A percentile compares a stretch with the other conserved stretches of the same genome.
phyloP scores from a whole-genome alignment of 2,888 invertebrate genomes.

The Anorthoa munda region DNA sequence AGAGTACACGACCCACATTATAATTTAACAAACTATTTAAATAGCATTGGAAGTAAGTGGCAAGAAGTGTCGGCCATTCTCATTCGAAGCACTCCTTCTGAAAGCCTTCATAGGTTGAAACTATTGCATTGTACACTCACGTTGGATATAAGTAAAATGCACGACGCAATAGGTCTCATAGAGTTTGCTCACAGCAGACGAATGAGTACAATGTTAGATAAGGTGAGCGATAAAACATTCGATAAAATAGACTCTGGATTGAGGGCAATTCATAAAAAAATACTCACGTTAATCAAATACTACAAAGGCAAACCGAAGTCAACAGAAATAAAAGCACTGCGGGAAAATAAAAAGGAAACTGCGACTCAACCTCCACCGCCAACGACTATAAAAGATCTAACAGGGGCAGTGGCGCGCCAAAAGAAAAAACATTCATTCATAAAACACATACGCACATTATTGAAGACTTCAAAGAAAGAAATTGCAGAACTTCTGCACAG shows the following conservation, averaged over 20 bases:
- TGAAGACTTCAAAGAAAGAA: slow-evolving; percentile 76
- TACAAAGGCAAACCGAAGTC: slow-evolving; percentile 34
- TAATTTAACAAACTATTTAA: slow-evolving; percentile 74
- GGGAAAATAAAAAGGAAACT: background rate
- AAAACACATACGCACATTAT: slow-evolving; percentile 74
- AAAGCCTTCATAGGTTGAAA: slow-evolving; percentile 76
- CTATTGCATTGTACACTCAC: slow-evolving; percentile 75
- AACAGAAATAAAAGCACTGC: background rate
- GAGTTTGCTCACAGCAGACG: slow-evolving; percentile 75
- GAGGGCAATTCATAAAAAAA: slow-evolving; percentile 67
- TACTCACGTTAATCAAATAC: slow-evolving; percentile 65
- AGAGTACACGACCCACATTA: slow-evolving; percentile 69
- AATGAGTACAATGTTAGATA: slow-evolving; percentile 68
- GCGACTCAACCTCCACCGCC: background rate
- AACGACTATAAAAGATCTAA: slow-evolving; percentile 10
- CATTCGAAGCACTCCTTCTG: slow-evolving; percentile 62
- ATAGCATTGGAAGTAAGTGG: slow-evolving; percentile 75
- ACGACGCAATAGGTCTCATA: slow-evolving; percentile 71
- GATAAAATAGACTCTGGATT: slow-evolving; percentile 70
- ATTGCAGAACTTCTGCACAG: slow-evolving; percentile 71
- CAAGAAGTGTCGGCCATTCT: slow-evolving; percentile 67
- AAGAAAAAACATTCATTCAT: slow-evolving; percentile 76
- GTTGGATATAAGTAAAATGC: slow-evolving; percentile 76
- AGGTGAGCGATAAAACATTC: slow-evolving; percentile 65
- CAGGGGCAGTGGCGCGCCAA: slow-evolving; percentile 21